These are phyloP conservation scores for Macrotrachela quadricornifera DNA, from an alignment of 1,140 invertebrate species.

Conservation along the genomic window DNA sequence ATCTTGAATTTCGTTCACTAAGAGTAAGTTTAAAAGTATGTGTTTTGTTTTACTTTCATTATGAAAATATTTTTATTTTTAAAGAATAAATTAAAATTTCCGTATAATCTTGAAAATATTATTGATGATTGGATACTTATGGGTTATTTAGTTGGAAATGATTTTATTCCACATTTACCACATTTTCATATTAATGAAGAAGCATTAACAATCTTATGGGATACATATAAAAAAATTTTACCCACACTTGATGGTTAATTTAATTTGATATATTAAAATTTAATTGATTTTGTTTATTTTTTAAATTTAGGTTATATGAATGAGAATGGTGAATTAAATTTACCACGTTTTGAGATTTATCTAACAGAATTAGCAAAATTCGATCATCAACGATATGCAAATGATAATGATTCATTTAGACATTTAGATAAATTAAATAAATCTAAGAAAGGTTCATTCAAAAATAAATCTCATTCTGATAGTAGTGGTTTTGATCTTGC, in stretches of 20 bases:
- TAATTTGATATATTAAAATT: not conserved
- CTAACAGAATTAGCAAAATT: conserved; percentile 37
- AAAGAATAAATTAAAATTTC: conserved; percentile 44
- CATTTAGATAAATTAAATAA: conserved; percentile 27
- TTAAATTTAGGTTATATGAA: conserved; percentile 60
- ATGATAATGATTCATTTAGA: not conserved
- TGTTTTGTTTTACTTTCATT: not conserved
- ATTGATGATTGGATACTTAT: conserved; percentile 62
- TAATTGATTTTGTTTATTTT: conserved; percentile 7
- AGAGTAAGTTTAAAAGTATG: not conserved
- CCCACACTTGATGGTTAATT: conserved; percentile 55
- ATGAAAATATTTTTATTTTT: conserved; percentile 10
- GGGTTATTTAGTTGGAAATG: conserved; percentile 85
- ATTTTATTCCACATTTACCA: conserved; percentile 83
- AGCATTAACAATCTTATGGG: conserved; percentile 61
- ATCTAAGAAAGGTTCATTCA: conserved; percentile 20
- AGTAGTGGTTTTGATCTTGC: too few relatives aligned
- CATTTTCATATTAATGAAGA: conserved; percentile 74
- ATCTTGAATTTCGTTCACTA: not conserved
- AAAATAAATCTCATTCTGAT: too few relatives aligned
- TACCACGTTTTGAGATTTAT: conserved; percentile 63
- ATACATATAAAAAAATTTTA: conserved; percentile 62
- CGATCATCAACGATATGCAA: not conserved
- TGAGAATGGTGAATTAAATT: conserved; percentile 59
- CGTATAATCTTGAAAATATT: conserved; percentile 49